Percentiles rank a stretch among this genome's conserved stretches.
These are phyloP conservation scores for Sceliomorpha sp. DNA, from an alignment of 2,888 invertebrate genomes.

Conservation along the genomic window DNA sequence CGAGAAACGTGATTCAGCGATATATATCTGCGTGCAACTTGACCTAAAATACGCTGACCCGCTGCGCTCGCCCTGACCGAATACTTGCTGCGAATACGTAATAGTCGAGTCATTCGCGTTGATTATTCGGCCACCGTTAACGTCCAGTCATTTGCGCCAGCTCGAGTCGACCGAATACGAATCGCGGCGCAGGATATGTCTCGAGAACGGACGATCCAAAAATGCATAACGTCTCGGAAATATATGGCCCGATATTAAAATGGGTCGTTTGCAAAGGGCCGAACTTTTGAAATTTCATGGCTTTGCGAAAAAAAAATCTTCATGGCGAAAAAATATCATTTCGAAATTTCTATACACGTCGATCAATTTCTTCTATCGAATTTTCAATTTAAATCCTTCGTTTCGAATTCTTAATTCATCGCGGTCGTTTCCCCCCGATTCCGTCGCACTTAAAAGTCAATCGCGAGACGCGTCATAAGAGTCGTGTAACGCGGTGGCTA, in stretches of 20 bases:
- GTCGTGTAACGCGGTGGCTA: slow-evolving; percentile 10
- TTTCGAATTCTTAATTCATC: too few relatives aligned
- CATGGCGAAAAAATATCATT: too few relatives aligned
- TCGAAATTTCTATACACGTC: too few relatives aligned
- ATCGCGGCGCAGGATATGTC: slow-evolving; percentile 10
- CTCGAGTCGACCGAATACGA: slow-evolving; percentile 19
- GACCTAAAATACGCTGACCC: slow-evolving; percentile 62
- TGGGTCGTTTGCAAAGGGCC: too few relatives aligned
- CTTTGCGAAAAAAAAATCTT: too few relatives aligned
- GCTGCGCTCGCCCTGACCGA: slow-evolving; percentile 50
- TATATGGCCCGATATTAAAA: too few relatives aligned
- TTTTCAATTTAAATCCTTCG: too few relatives aligned
- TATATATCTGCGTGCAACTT: slow-evolving; percentile 48
- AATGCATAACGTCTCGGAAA: too few relatives aligned
- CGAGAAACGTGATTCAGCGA: slow-evolving; percentile 44
- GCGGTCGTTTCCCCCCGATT: too few relatives aligned
- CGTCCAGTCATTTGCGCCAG: slow-evolving; percentile 22
- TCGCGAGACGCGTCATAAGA: slow-evolving; percentile 31
- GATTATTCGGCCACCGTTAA: slow-evolving; percentile 34
- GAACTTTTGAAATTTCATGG: too few relatives aligned
- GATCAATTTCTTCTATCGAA: too few relatives aligned
- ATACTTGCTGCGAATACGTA: slow-evolving; percentile 34
- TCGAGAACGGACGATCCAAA: not conserved
- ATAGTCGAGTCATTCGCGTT: slow-evolving; percentile 30
- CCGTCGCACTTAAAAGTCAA: slow-evolving; percentile 26